A percentile compares a stretch with the other conserved stretches of the same genome.
These are phyloP conservation scores for Saxicola maurus DNA, from an alignment of 2,797 vertebrate genomes.

Conservation along the genomic window DNA sequence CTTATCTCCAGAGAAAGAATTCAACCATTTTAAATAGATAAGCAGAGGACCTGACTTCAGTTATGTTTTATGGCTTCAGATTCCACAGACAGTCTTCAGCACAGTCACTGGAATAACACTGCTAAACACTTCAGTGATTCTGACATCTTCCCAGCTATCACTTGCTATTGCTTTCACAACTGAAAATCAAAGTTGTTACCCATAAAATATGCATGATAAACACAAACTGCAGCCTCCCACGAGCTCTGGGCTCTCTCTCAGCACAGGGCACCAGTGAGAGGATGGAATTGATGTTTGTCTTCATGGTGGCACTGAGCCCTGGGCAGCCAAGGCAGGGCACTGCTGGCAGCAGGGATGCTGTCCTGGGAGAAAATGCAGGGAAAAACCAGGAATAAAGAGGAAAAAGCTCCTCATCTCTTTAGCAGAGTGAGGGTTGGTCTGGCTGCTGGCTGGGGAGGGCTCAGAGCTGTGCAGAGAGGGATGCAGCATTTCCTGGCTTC, in stretches of 20 bases:
- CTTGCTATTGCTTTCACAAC: slow-evolving; percentile 26
- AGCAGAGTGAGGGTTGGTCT: neutral
- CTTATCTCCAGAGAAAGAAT: neutral
- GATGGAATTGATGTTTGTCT: neutral
- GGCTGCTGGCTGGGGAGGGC: neutral
- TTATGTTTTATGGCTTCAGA: neutral
- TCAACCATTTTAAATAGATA: neutral
- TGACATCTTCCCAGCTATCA: slow-evolving; percentile 55
- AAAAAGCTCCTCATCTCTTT: neutral
- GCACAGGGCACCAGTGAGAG: neutral
- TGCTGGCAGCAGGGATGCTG: neutral
- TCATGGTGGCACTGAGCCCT: neutral
- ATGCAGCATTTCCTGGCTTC: neutral
- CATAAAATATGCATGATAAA: slow-evolving; percentile 41
- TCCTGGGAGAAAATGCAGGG: neutral
- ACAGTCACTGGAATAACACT: slow-evolving; percentile 28
- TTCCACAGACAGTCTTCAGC: slow-evolving; percentile 16
- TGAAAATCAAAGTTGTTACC: slow-evolving; percentile 35
- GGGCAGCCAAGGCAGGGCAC: neutral
- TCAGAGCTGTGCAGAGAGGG: neutral
- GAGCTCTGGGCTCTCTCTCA: neutral
- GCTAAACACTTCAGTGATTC: slow-evolving; percentile 53
- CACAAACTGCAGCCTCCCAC: neutral
- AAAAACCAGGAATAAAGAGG: neutral
- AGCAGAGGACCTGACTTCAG: neutral